Percentiles rank a stretch among this genome's conserved stretches.
These are phyloP conservation scores for Periparus ater DNA, from an alignment of 2,797 vertebrate species.

Conservation along the genomic window DNA sequence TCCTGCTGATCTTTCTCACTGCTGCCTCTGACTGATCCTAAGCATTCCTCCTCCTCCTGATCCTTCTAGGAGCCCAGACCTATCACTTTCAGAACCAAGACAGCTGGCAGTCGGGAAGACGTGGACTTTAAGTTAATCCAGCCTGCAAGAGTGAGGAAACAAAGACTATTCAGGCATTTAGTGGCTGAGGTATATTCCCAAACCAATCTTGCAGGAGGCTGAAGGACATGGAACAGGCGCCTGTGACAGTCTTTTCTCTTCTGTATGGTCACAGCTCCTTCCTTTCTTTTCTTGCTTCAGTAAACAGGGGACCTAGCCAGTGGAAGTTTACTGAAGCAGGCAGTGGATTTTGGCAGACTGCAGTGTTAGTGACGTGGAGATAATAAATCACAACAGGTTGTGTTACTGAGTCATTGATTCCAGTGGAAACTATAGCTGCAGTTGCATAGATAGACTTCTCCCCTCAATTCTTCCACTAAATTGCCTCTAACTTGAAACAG, in stretches of 20 bases:
- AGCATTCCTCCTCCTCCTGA: not conserved
- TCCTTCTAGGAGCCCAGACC: not conserved
- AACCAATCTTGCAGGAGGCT: not conserved
- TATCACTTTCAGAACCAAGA: not conserved
- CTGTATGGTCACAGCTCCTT: not conserved
- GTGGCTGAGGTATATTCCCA: not conserved
- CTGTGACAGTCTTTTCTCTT: not conserved
- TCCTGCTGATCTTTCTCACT: not conserved
- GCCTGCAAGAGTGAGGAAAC: not conserved
- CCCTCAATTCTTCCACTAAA: not conserved
- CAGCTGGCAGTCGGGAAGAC: not conserved
- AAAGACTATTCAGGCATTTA: not conserved
- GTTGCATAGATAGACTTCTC: not conserved
- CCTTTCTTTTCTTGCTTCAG: not conserved
- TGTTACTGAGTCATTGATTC: conserved; percentile 42
- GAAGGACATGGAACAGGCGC: not conserved
- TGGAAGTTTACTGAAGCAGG: conserved; percentile 37
- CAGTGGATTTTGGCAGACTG: not conserved
- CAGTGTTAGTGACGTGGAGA: not conserved
- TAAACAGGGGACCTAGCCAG: not conserved
- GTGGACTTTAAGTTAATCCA: not conserved
- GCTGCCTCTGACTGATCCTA: not conserved
- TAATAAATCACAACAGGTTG: conserved; percentile 45
- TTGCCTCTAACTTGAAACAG: not conserved
- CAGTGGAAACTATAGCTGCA: conserved; percentile 45